Conservation (phyloP, 2,797 vertebrate genomes). For the Argya squamiceps region DNA sequence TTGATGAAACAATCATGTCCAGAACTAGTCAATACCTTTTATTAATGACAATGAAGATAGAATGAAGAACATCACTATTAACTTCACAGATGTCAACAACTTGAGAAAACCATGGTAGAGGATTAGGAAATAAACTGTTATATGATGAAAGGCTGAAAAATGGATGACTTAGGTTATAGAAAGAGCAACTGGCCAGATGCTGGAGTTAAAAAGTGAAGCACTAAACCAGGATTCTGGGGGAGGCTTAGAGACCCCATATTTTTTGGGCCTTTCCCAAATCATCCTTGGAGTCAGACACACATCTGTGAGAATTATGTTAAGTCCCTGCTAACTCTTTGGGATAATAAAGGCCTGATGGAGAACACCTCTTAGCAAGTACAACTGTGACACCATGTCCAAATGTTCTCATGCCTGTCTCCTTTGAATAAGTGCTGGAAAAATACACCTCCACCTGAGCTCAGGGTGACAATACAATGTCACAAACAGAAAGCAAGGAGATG, state of each 20-base stretch:
- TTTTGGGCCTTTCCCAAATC: neutral
- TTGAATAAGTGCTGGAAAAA: neutral
- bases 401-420: neutral
- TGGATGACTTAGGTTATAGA: neutral
- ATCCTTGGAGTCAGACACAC: neutral
- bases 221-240: neutral
- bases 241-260: neutral
- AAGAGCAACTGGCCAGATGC: neutral
- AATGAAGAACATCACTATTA: neutral
- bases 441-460: neutral
- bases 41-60: neutral
- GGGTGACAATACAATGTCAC: neutral
- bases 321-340: neutral
- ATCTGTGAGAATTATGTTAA: neutral
- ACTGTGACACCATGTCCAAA: neutral
- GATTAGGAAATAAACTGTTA: neutral
- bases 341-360: neutral
- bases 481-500: neutral
- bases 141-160: neutral
- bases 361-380: neutral
- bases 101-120: neutral
- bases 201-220: neutral
- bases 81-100: neutral
- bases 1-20: neutral
- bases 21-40: neutral